These are phyloP conservation scores for Tetranychus piercei DNA, from an alignment of 2,888 invertebrate genomes.

Conservation along the genomic window DNA sequence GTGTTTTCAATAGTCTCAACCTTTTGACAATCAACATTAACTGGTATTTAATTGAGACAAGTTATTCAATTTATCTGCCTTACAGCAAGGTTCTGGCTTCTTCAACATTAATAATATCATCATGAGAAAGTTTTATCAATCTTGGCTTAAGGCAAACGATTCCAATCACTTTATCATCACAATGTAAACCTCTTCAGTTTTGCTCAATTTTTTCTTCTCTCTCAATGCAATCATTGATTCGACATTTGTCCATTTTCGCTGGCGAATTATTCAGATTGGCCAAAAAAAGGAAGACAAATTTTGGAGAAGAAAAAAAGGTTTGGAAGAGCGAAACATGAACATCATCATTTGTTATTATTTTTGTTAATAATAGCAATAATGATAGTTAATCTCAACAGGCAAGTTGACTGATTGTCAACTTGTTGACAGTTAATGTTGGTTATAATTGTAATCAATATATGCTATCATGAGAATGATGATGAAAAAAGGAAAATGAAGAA, in stretches of 20 bases:
- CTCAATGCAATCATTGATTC: too few species aligned
- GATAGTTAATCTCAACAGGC: too few species aligned
- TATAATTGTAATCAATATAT: constrained; percentile 1
- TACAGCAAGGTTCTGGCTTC: neutral
- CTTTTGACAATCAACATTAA: neutral
- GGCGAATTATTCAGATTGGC: neutral
- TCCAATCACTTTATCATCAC: too few species aligned
- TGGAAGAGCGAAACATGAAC: neutral
- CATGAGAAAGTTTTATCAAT: too few species aligned
- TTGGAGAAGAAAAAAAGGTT: neutral
- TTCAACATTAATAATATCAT: neutral
- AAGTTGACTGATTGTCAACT: neutral
- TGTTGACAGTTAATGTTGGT: neutral
- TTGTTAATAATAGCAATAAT: neutral
- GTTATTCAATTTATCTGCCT: neutral
- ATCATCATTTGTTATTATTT: neutral
- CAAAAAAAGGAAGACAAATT: neutral
- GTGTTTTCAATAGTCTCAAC: too few species aligned
- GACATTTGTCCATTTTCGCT: too few species aligned
- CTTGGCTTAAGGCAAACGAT: too few species aligned
- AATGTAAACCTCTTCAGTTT: too few species aligned
- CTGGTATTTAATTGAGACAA: neutral
- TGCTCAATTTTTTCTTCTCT: too few species aligned
- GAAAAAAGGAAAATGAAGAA: too few species aligned
- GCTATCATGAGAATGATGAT: neutral